A percentile compares a stretch with the other conserved stretches of the same genome.
phyloP scores from a whole-genome alignment of 1,140 invertebrate genomes.

The Leptopilina clavipes region DNA sequence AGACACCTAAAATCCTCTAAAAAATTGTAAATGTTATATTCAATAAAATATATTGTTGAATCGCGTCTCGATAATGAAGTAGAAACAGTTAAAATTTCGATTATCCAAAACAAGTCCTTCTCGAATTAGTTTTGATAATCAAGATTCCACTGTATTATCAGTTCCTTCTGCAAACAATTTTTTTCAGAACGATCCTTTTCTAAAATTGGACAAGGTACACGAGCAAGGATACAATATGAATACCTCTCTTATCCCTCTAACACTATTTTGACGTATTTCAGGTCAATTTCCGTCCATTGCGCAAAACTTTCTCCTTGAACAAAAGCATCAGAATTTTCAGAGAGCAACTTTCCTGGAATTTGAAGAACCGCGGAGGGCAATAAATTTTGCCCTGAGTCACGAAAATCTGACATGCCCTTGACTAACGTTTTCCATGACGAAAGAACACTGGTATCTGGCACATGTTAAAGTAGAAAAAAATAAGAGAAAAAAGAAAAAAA shows the following conservation, averaged over 20 bases:
- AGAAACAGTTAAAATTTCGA: no score
- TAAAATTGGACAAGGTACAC: not conserved
- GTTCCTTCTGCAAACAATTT: not conserved
- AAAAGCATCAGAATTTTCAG: conserved; percentile 50
- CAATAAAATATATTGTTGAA: no score
- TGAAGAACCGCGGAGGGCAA: not conserved
- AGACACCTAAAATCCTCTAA: no score
- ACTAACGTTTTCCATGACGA: conserved; percentile 33
- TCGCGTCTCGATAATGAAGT: no score
- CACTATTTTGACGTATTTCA: conserved; percentile 18
- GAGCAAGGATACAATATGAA: not conserved
- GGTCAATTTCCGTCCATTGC: conserved; percentile 48
- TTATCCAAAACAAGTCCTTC: no score
- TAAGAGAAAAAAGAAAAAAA: not conserved
- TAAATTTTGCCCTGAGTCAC: not conserved
- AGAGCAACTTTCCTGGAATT: conserved; percentile 18
- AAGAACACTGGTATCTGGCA: conserved; percentile 16
- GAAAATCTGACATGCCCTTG: conserved; percentile 40
- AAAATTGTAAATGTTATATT: no score
- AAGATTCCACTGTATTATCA: no score
- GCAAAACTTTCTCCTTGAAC: conserved; percentile 58
- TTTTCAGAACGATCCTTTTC: not conserved
- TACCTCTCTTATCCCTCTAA: conserved; percentile 22
- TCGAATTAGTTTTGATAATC: no score
- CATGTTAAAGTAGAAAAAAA: not conserved